Conservation (phyloP, 2,113 vertebrate genomes). For the Gymnocephalus cernua region DNA sequence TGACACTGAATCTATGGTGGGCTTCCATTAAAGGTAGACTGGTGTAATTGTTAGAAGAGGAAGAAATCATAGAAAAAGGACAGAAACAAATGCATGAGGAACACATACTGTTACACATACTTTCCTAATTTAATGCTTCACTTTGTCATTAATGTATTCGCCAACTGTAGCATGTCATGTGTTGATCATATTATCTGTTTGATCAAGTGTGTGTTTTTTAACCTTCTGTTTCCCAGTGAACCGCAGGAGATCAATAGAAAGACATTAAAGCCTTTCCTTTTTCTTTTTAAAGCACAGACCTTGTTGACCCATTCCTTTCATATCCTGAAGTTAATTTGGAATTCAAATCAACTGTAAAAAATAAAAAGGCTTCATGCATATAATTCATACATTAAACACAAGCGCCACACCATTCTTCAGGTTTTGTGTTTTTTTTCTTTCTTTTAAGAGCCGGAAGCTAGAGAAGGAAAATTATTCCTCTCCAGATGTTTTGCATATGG, state of each 20-base stretch:
- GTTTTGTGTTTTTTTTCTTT: slow-evolving; percentile 50
- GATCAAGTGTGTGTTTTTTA: slow-evolving; percentile 52
- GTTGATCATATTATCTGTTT: slow-evolving; percentile 45
- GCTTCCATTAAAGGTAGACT: neutral
- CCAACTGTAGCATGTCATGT: slow-evolving; percentile 10
- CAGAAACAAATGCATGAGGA: neutral
- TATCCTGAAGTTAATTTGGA: slow-evolving; percentile 63
- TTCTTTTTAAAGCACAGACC: slow-evolving; percentile 56
- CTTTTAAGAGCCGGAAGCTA: slow-evolving; percentile 61
- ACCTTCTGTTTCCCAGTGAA: slow-evolving; percentile 34
- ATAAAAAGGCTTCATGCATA: slow-evolving; percentile 67
- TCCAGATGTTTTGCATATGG: slow-evolving; percentile 78
- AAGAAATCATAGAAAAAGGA: neutral
- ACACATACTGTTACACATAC: too few species aligned
- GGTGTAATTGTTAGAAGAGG: neutral
- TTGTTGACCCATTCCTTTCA: slow-evolving; percentile 67
- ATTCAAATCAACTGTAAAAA: slow-evolving; percentile 73
- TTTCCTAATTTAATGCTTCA: neutral
- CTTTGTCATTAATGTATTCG: neutral
- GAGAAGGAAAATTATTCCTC: slow-evolving; percentile 67
- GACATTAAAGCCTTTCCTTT: slow-evolving; percentile 54
- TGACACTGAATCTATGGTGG: neutral
- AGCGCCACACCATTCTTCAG: slow-evolving; percentile 58
- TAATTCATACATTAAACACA: slow-evolving; percentile 74
- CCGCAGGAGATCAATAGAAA: slow-evolving; percentile 53